Evolutionary conservation across 2,113 vertebrate species (phyloP), one percentile per base, ranked within the genome.

Genomic region (Platysteira castanea): DNA sequence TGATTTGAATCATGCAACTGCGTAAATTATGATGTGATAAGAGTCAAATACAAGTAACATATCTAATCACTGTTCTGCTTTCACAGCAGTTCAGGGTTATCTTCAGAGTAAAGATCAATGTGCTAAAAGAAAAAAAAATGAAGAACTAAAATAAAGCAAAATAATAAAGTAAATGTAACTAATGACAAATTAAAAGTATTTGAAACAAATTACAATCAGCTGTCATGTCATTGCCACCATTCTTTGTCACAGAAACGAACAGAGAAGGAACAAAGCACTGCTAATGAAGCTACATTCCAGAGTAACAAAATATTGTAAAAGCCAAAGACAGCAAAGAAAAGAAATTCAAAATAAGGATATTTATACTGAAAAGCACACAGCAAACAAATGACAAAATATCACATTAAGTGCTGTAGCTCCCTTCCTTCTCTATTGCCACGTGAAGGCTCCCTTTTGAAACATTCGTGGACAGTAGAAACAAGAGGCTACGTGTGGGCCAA

Each of bases 51-150:
- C 93, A 97, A 97, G 98, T 97, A 96, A 96, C 67, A 94, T 97
- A 95, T 97, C 97, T 97, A 96, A 97, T 74, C 96, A 90, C 74
- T 95, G 94, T 74, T 98, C 97, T 97, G 97, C 95, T 93, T 93
- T 92, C 97, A 97, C 96, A 97, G 97, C 96, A 96, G 95, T 97
- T 98, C 92, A 92, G 94, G 96, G 92, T 91, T 97, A 96, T 98
- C 98, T 98, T 84, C 98, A 95, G 97, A 96, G 98, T 94, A 98
- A 98, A 98, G 98, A 97, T 98, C 98, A 98, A 98, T 98, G 98
- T 96, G 98, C 99, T 99, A 98, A 98, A 99, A 98, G 97, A 96
- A 98, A 98, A 98, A 95, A 98, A 97, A 97, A 93, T 97, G 93
- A 90, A 96, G 96, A 98, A 98, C 97, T 97, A 98, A 98, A 98